These are phyloP conservation scores for Phyllotreta striolata DNA, from an alignment of 2,888 invertebrate species.

Conservation along the genomic window DNA sequence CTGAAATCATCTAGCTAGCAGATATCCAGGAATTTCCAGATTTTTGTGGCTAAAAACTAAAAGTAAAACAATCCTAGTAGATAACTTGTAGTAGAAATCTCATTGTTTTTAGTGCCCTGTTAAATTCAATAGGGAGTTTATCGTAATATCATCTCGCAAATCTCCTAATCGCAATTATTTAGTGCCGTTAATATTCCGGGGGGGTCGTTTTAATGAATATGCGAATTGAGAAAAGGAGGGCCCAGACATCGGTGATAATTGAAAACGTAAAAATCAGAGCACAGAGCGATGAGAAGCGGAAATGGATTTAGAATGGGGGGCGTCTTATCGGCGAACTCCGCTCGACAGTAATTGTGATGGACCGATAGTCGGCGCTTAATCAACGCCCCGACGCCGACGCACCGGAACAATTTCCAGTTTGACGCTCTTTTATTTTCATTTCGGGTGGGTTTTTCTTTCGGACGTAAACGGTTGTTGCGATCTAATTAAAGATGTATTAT, in stretches of 20 bases:
- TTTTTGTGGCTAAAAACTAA: too few species aligned
- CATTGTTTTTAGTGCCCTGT: too few species aligned
- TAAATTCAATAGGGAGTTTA: too few species aligned
- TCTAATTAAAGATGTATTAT: too few species aligned
- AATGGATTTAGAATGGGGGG: slow-evolving; percentile 43
- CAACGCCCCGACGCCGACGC: slow-evolving; percentile 22
- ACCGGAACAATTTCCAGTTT: slow-evolving; percentile 29
- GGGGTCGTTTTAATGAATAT: slow-evolving; percentile 28
- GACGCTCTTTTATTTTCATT: slow-evolving; percentile 21
- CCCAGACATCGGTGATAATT: slow-evolving; percentile 36
- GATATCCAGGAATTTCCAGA: too few species aligned
- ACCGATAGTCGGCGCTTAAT: slow-evolving; percentile 38
- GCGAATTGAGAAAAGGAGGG: slow-evolving; percentile 1
- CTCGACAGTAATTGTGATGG: slow-evolving; percentile 41
- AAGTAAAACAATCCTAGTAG: too few species aligned
- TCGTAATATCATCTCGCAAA: slow-evolving; percentile 7
- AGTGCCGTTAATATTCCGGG: slow-evolving; percentile 9
- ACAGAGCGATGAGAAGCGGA: slow-evolving; percentile 32
- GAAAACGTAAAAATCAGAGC: slow-evolving; percentile 40
- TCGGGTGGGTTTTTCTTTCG: slow-evolving; percentile 10
- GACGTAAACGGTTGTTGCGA: too few species aligned
- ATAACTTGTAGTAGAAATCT: too few species aligned
- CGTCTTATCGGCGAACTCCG: slow-evolving; percentile 41
- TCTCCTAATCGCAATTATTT: slow-evolving; percentile 4
- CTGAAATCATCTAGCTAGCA: too few species aligned